These are phyloP conservation scores for Bombus breviceps DNA, from an alignment of 1,140 invertebrate species.

Conservation along the genomic window DNA sequence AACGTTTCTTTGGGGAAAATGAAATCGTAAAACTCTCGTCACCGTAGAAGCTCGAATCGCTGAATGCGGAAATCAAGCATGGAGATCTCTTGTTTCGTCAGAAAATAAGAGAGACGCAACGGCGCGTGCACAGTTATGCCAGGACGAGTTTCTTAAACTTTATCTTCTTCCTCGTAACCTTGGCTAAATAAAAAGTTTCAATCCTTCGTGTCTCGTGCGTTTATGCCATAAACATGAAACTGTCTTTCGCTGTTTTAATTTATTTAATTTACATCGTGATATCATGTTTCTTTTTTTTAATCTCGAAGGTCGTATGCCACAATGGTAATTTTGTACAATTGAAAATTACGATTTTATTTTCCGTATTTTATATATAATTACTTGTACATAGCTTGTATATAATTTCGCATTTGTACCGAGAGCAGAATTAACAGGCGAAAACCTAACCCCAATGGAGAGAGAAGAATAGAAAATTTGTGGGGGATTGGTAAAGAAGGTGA, in stretches of 20 bases:
- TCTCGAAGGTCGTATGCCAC: not conserved
- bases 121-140: constrained; percentile 14
- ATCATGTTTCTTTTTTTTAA: not conserved
- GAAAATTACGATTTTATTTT: not conserved
- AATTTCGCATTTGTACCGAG: constrained; percentile 39
- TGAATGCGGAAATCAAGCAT: constrained; percentile 20
- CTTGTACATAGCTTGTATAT: constrained; percentile 16
- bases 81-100: constrained; percentile 41
- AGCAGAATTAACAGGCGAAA: constrained; percentile 10
- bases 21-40: constrained; percentile 17
- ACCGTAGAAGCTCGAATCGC: constrained; percentile 33
- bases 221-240: not conserved
- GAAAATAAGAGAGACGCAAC: constrained; percentile 22
- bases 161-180: constrained; percentile 25
- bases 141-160: constrained; percentile 38
- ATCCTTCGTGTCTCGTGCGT: not conserved
- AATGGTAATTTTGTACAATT: not conserved
- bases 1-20: not conserved
- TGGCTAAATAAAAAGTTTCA: constrained; percentile 10
- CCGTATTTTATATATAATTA: not conserved
- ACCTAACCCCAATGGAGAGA: constrained; percentile 1
- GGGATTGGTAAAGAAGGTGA: constrained; percentile 41
- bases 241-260: too few relatives aligned
- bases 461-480: constrained; percentile 25
- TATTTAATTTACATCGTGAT: not conserved